Evolutionary conservation across 30 jellyfish, hydroid and myxozoan genomes (phyloP).

Genomic region (Chrysaora quinquecirrha): DNA sequence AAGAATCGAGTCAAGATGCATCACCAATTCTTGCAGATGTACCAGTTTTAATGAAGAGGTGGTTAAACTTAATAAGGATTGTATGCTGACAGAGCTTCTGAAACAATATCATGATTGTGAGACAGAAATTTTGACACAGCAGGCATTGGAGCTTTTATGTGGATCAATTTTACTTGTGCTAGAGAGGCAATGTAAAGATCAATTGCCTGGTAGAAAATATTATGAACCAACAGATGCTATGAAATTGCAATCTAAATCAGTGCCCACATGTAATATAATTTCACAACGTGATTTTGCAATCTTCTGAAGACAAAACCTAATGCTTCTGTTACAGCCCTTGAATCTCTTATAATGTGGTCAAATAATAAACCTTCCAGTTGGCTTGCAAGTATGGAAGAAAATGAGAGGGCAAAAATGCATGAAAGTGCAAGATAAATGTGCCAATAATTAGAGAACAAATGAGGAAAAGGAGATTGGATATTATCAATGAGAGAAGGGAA

Average conservation of each 20-base stretch:
- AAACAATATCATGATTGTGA: constrained; percentile 34
- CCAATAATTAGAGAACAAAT: constrained; percentile 26
- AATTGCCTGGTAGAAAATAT: constrained; percentile 70
- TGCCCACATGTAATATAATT: constrained; percentile 46
- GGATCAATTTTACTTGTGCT: constrained; percentile 22
- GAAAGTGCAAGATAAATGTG: constrained; percentile 29
- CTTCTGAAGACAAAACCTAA: constrained; percentile 53
- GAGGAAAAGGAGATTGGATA: constrained; percentile 6
- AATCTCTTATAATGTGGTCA: constrained; percentile 54
- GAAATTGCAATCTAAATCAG: constrained; percentile 21
- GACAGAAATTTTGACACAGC: constrained; percentile 36
- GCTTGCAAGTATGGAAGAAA: constrained; percentile 22
- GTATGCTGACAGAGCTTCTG: neutral
- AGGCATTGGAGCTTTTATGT: constrained; percentile 30
- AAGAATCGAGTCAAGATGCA: constrained; percentile 12
- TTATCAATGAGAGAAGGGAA: constrained; percentile 4
- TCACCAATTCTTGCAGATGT: no score
- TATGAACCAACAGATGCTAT: constrained; percentile 4
- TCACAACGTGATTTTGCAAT: constrained; percentile 64
- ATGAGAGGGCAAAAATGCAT: neutral
- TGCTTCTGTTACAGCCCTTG: constrained; percentile 47
- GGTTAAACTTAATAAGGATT: constrained; percentile 8
- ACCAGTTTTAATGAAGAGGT: constrained; percentile 32
- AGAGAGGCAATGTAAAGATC: constrained; percentile 73
- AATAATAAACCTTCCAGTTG: constrained; percentile 38